A percentile compares a stretch with the other conserved stretches of the same genome.
Evolutionary conservation across 1,140 invertebrate species (phyloP).

Genomic region (Bathynomus jamesi): DNA sequence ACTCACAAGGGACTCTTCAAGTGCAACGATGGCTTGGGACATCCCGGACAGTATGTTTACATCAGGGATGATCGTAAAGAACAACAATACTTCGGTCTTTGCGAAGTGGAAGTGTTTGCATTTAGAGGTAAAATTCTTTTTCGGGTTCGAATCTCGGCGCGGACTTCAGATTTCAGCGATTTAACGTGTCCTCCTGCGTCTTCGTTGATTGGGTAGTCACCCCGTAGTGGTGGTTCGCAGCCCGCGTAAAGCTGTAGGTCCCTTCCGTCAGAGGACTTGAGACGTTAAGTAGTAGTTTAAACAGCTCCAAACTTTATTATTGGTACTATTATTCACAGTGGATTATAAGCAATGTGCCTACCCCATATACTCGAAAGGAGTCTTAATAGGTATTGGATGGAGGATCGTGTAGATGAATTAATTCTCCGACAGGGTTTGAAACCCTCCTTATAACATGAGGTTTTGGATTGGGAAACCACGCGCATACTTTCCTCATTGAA

Average conservation of each 20-base stretch:
- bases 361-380: no score
- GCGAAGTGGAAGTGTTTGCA: constrained; percentile 43
- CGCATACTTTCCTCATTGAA: no score
- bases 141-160: no score
- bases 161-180: neutral
- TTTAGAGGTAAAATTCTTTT: constrained; percentile 39
- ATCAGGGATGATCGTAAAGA: constrained; percentile 41
- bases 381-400: no score
- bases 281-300: neutral
- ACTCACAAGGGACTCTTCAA: constrained; percentile 26
- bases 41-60: constrained; percentile 41
- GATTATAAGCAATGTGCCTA: no score
- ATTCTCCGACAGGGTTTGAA: no score
- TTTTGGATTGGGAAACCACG: no score
- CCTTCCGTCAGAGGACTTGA: neutral
- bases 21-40: constrained; percentile 39
- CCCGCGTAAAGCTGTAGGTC: neutral
- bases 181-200: neutral
- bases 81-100: constrained; percentile 43
- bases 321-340: no score
- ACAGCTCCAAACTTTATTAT: no score
- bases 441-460: no score
- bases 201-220: neutral
- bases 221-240: neutral
- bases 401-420: no score